These are phyloP conservation scores for Triplophysa rosa DNA, from an alignment of 2,113 vertebrate species.

Conservation along the genomic window DNA sequence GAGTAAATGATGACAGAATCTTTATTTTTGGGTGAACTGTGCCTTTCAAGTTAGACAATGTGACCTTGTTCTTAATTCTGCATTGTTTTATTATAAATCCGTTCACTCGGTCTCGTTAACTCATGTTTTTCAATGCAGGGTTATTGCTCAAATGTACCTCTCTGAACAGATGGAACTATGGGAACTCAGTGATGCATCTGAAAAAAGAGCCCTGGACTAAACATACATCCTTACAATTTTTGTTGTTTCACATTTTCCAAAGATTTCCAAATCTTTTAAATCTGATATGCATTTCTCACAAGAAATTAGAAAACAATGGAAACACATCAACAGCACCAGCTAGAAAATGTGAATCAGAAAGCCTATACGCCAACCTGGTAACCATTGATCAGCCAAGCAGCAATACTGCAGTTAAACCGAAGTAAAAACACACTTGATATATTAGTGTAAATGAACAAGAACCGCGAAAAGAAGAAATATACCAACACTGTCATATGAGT, in stretches of 20 bases:
- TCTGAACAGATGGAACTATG: not conserved
- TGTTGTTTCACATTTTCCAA: not conserved
- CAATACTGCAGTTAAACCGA: not conserved
- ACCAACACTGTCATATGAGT: not conserved
- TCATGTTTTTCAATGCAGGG: not conserved
- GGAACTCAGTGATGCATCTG: not conserved
- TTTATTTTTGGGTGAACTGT: no score
- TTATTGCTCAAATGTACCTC: not conserved
- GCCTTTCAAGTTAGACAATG: not conserved
- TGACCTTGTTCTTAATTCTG: not conserved
- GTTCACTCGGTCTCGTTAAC: not conserved
- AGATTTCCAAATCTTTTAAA: not conserved
- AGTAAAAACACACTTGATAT: not conserved
- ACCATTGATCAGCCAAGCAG: not conserved
- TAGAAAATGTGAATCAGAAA: not conserved
- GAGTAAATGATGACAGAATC: no score
- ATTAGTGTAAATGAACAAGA: not conserved
- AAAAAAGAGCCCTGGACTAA: conserved; percentile 2
- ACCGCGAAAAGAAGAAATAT: not conserved
- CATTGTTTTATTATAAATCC: not conserved
- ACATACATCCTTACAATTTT: not conserved
- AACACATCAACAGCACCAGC: not conserved
- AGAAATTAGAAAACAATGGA: not conserved
- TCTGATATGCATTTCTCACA: not conserved
- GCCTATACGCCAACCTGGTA: not conserved